phyloP scores from a whole-genome alignment of 2,888 invertebrate genomes.

The Nemotelus pantherinus region DNA sequence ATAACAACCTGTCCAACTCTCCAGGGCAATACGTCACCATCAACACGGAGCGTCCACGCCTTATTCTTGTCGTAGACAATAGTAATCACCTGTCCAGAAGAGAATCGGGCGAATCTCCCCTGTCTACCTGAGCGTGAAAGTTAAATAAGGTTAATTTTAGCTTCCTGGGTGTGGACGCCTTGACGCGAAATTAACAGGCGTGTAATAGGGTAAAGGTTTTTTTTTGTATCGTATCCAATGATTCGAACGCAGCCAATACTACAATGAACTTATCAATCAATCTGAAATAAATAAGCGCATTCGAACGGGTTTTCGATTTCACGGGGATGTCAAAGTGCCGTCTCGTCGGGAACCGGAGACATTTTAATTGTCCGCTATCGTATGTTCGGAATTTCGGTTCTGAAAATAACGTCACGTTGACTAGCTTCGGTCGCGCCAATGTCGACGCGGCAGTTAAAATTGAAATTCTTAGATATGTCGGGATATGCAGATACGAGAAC shows the following conservation, averaged over 20 bases:
- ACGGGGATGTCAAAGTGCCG: neutral
- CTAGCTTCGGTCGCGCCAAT: conserved; percentile 1
- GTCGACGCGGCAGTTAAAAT: conserved; percentile 10
- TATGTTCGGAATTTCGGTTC: conserved; percentile 11
- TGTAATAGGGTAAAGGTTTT: neutral
- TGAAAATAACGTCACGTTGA: conserved; percentile 28
- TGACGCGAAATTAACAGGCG: conserved; percentile 8
- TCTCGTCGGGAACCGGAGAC: conserved; percentile 15
- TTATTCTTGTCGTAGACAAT: conserved; percentile 18
- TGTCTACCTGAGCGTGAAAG: conserved; percentile 22
- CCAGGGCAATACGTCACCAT: conserved; percentile 27
- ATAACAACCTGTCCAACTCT: conserved; percentile 25
- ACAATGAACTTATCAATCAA: neutral
- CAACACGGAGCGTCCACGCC: conserved; percentile 32
- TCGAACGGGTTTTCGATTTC: neutral
- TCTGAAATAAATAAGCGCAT: neutral
- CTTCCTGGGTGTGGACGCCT: conserved; percentile 9
- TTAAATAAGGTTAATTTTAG: conserved; percentile 36
- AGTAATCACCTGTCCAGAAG: neutral
- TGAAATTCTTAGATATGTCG: neutral
- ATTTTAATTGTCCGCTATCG: conserved; percentile 30
- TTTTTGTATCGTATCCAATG: neutral
- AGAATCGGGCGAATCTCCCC: conserved; percentile 16
- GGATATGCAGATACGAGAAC: neutral
- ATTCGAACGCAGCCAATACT: neutral